A percentile compares a stretch with the other conserved stretches of the same genome.
These are phyloP conservation scores for Sebastes taczanowskii DNA, from an alignment of 2,797 vertebrate genomes.

Conservation along the genomic window DNA sequence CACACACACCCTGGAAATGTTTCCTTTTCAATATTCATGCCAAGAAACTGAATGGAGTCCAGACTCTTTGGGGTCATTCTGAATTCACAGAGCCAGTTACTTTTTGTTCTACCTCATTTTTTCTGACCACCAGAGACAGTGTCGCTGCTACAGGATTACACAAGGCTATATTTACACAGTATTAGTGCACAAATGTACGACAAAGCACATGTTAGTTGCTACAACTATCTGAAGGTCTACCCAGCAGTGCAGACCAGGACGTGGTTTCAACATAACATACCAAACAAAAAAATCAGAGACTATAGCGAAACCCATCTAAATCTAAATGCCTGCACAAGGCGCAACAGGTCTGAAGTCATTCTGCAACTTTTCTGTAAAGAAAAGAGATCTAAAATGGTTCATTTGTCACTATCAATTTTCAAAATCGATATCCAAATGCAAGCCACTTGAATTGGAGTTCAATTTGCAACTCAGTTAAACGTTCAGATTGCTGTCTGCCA, in stretches of 20 bases:
- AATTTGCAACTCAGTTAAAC: too few species aligned
- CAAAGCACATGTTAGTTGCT: not conserved
- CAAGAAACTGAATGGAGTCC: not conserved
- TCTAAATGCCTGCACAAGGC: not conserved
- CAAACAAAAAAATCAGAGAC: not conserved
- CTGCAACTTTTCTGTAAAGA: not conserved
- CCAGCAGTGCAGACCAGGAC: not conserved
- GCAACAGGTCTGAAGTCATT: not conserved
- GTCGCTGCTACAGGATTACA: not conserved
- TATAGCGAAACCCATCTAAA: not conserved
- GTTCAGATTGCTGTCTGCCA: too few species aligned
- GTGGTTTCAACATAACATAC: not conserved
- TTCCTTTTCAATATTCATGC: constrained; percentile 35
- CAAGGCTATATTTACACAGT: not conserved
- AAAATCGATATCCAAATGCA: too few species aligned
- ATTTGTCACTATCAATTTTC: too few species aligned
- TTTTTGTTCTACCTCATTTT: not conserved
- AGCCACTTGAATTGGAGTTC: too few species aligned
- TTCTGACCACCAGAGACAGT: not conserved
- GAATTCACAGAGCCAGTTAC: not conserved
- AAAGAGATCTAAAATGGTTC: not conserved
- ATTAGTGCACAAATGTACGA: not conserved
- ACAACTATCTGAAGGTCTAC: not conserved
- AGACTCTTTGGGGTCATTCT: not conserved
- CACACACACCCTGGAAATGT: constrained; percentile 27